Percentiles rank a stretch among this genome's conserved stretches.
Evolutionary conservation across 1,140 invertebrate genomes (phyloP).

Genomic region (Listronotus oregonensis): DNA sequence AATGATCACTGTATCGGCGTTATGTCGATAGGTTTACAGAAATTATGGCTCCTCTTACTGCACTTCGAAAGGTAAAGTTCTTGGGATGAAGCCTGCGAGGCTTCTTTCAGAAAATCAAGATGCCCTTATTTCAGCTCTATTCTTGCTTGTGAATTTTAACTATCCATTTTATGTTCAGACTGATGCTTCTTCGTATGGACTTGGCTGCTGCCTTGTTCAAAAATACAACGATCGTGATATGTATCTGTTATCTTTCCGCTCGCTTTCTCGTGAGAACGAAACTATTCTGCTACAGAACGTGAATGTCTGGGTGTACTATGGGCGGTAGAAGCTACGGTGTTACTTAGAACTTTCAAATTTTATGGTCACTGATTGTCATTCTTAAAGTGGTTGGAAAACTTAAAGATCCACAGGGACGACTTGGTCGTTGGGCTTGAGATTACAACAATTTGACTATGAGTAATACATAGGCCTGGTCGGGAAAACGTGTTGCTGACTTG

Average conservation of each 20-base stretch:
- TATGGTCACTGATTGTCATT: conserved; percentile 58
- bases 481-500: conserved; percentile 9
- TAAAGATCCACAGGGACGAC: conserved; percentile 53
- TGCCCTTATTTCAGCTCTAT: too few species aligned
- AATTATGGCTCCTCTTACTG: too few species aligned
- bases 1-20: too few species aligned
- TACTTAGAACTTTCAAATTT: conserved; percentile 58
- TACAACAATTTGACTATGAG: conserved; percentile 55
- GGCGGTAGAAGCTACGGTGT: conserved; percentile 52
- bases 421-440: conserved; percentile 56
- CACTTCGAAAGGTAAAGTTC: too few species aligned
- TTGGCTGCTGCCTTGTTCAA: conserved; percentile 41
- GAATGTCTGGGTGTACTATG: conserved; percentile 60
- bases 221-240: conserved; percentile 2
- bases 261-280: conserved; percentile 48
- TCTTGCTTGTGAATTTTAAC: conserved; percentile 33
- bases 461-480: conserved; percentile 54
- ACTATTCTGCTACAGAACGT: conserved; percentile 57
- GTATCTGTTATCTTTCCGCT: conserved; percentile 22
- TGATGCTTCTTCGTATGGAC: conserved; percentile 38
- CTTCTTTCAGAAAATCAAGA: too few species aligned
- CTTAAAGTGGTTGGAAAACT: conserved; percentile 56
- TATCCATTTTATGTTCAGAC: conserved; percentile 45
- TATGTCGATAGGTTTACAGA: too few species aligned
- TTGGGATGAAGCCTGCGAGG: too few species aligned